These are phyloP conservation scores for Temnothorax ravouxi DNA, from an alignment of 2,888 invertebrate species.

Conservation along the genomic window DNA sequence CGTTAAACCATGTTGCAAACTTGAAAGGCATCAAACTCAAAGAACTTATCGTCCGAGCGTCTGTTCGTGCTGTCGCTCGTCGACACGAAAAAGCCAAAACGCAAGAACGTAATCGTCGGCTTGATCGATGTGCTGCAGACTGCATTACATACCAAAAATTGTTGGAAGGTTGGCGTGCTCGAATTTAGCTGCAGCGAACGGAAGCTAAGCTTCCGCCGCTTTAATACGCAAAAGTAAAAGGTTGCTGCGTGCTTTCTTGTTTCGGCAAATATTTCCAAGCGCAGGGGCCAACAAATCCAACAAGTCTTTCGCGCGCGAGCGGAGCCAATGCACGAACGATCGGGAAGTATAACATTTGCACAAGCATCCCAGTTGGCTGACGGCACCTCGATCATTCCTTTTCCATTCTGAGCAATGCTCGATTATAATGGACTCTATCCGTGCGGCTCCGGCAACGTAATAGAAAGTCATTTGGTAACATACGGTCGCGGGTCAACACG, in stretches of 20 bases:
- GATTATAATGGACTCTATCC: slow-evolving; percentile 74
- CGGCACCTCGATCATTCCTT: slow-evolving; percentile 42
- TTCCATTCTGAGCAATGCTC: slow-evolving; percentile 13
- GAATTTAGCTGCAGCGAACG: slow-evolving; percentile 45
- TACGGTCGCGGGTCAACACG: slow-evolving; percentile 79
- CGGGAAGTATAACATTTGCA: slow-evolving; percentile 44
- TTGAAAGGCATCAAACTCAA: slow-evolving; percentile 53
- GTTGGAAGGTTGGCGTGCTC: slow-evolving; percentile 51
- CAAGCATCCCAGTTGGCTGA: slow-evolving; percentile 26
- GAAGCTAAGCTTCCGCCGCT: slow-evolving; percentile 46
- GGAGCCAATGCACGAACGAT: slow-evolving; percentile 24
- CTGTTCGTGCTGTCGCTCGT: slow-evolving; percentile 55
- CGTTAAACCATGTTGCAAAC: slow-evolving; percentile 50
- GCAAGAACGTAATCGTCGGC: slow-evolving; percentile 53
- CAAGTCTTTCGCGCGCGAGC: slow-evolving; percentile 22
- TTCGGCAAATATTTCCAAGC: slow-evolving; percentile 33
- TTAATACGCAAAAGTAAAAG: slow-evolving; percentile 46
- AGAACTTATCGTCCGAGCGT: slow-evolving; percentile 53
- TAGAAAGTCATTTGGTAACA: slow-evolving; percentile 82
- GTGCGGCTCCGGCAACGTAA: slow-evolving; percentile 70
- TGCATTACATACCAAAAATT: slow-evolving; percentile 57
- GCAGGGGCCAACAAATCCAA: slow-evolving; percentile 19
- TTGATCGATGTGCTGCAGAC: slow-evolving; percentile 54
- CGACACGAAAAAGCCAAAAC: slow-evolving; percentile 57
- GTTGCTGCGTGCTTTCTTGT: slow-evolving; percentile 38